phyloP scores from a whole-genome alignment of 2,888 invertebrate species.

The Andrena praecox region DNA sequence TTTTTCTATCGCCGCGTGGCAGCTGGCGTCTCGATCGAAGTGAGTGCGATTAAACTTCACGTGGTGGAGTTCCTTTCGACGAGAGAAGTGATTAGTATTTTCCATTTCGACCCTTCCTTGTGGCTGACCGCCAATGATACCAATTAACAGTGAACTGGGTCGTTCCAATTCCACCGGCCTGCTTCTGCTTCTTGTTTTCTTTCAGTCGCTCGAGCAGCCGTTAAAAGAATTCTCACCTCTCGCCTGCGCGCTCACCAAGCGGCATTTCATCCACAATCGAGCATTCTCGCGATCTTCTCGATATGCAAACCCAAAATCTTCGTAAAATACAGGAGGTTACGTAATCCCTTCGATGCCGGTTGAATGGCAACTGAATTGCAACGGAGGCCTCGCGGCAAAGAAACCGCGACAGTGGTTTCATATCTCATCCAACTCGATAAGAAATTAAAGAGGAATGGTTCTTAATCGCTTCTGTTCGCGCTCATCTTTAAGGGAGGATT shows the following conservation, averaged over 20 bases:
- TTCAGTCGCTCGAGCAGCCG: slow-evolving; percentile 17
- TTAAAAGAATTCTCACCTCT: slow-evolving; percentile 48
- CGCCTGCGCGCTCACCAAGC: background rate
- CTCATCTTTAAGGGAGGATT: no score
- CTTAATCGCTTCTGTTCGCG: no score
- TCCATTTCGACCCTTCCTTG: slow-evolving; percentile 47
- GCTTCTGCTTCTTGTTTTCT: slow-evolving; percentile 35
- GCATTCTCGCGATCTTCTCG: no score
- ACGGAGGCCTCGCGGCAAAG: no score
- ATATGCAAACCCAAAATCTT: no score
- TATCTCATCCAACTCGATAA: no score
- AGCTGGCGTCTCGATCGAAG: slow-evolving; percentile 29
- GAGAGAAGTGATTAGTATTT: slow-evolving; percentile 41
- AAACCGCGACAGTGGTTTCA: no score
- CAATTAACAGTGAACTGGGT: slow-evolving; percentile 50
- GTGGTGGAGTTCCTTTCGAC: slow-evolving; percentile 18
- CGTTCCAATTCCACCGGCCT: slow-evolving; percentile 21
- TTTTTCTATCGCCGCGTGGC: slow-evolving; percentile 4
- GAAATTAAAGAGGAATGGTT: no score
- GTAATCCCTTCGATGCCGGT: no score
- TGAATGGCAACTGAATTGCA: no score
- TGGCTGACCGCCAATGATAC: slow-evolving; percentile 40
- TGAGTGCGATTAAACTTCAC: slow-evolving; percentile 41
- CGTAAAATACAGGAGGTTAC: no score
- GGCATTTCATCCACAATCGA: no score